Conservation (phyloP, 2,888 invertebrate species). For the Blomia tropicalis region DNA sequence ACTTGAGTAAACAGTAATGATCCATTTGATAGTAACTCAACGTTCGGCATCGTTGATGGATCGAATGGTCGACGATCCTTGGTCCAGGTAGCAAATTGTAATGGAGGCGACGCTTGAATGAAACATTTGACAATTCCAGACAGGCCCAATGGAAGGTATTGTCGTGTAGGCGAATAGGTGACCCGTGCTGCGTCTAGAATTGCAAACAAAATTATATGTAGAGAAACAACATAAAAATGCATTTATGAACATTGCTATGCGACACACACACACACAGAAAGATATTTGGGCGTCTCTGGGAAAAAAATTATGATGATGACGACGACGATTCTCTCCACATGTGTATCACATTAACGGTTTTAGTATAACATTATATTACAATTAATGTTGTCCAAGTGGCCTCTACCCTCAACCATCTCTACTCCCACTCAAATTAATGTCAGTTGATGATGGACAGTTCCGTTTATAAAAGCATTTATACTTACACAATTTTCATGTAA, state of each 20-base stretch:
- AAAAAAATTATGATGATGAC: too few species aligned
- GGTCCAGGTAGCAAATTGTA: conserved; percentile 91
- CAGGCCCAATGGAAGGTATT: conserved; percentile 81
- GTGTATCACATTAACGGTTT: neutral
- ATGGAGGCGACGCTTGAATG: conserved; percentile 87
- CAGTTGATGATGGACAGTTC: too few species aligned
- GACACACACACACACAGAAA: neutral
- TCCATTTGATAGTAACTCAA: conserved; percentile 84
- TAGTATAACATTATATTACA: neutral
- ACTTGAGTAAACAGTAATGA: conserved; percentile 74
- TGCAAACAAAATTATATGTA: neutral
- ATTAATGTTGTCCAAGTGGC: too few species aligned
- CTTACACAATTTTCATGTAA: too few species aligned
- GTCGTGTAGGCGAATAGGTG: conserved; percentile 79
- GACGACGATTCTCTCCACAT: too few species aligned
- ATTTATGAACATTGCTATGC: neutral
- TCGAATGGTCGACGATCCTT: conserved; percentile 81
- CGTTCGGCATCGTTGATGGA: conserved; percentile 79
- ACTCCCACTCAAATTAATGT: too few species aligned
- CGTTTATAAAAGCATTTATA: too few species aligned
- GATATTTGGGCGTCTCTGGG: too few species aligned
- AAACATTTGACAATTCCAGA: conserved; percentile 74
- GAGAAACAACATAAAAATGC: neutral
- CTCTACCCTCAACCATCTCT: too few species aligned
- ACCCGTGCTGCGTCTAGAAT: conserved; percentile 80